Conservation (phyloP, 2,113 vertebrate genomes). For the Atrichornis clamosus region DNA sequence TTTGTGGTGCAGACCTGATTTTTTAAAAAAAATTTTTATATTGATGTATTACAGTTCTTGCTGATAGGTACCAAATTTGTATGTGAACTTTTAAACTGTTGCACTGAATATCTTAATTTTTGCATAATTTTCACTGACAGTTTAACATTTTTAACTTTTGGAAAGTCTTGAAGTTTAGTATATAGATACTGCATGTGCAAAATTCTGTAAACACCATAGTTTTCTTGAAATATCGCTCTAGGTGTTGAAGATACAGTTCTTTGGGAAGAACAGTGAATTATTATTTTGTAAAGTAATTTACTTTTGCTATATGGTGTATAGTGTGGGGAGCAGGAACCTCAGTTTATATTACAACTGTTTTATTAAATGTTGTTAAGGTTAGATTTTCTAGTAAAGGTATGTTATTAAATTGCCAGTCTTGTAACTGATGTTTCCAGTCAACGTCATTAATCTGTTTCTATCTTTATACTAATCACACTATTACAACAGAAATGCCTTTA, state of each 20-base stretch:
- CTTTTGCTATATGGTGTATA: neutral
- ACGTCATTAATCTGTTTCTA: neutral
- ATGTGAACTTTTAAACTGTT: constrained; percentile 38
- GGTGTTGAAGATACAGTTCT: neutral
- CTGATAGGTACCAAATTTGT: constrained; percentile 43
- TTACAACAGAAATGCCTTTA: neutral
- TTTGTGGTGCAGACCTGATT: constrained; percentile 22
- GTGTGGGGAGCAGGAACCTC: neutral
- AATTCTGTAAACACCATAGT: neutral
- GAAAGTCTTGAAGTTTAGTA: neutral
- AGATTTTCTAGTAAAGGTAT: neutral
- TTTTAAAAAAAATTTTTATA: constrained; percentile 48
- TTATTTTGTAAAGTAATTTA: neutral
- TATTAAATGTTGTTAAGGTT: neutral
- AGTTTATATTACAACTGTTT: neutral
- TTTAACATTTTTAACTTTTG: constrained; percentile 34
- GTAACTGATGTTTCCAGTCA: neutral
- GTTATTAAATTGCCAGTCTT: neutral
- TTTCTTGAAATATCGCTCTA: neutral
- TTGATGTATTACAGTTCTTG: constrained; percentile 17
- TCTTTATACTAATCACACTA: neutral
- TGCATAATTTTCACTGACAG: neutral
- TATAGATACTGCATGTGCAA: neutral
- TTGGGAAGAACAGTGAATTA: neutral
- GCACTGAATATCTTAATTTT: constrained; percentile 65